Conservation (phyloP, 2,888 invertebrate genomes). For the Reticulitermes lucifugus region DNA sequence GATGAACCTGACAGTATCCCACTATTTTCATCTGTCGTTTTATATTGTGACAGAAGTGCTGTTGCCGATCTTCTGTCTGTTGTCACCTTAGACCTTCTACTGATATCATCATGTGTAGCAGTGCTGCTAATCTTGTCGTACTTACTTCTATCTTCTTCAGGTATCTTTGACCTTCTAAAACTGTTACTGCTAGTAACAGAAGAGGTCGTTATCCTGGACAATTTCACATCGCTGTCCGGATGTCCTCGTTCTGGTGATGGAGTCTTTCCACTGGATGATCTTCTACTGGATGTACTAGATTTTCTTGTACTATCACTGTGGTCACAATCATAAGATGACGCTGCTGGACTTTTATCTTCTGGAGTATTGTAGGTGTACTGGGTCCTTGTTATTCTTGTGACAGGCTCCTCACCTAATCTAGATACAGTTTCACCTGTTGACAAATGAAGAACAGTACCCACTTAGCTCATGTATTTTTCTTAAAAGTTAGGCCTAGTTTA, state of each 20-base stretch:
- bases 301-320: slow-evolving; percentile 12
- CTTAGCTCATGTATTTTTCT: not conserved
- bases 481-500: too few species aligned
- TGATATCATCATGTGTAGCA: slow-evolving; percentile 3
- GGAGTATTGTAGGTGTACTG: slow-evolving; percentile 70
- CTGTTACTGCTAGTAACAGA: slow-evolving; percentile 49
- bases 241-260: slow-evolving; percentile 44
- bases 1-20: not conserved
- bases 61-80: slow-evolving; percentile 7
- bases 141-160: slow-evolving; percentile 38
- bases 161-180: slow-evolving; percentile 37
- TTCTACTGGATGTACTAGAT: slow-evolving; percentile 51
- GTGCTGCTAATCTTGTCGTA: slow-evolving; percentile 5
- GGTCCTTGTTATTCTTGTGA: slow-evolving; percentile 76
- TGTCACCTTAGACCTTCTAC: slow-evolving; percentile 30
- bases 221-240: slow-evolving; percentile 9
- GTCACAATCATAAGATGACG: slow-evolving; percentile 51
- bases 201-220: slow-evolving; percentile 40
- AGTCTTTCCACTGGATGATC: slow-evolving; percentile 49
- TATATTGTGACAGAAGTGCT: not conserved
- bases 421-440: slow-evolving; percentile 76
- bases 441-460: not conserved
- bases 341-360: slow-evolving; percentile 50
- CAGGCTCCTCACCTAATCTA: slow-evolving; percentile 76
- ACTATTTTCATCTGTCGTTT: not conserved